These are phyloP conservation scores for Pangasianodon hypophthalmus DNA, from an alignment of 2,113 vertebrate genomes.

Conservation along the genomic window DNA sequence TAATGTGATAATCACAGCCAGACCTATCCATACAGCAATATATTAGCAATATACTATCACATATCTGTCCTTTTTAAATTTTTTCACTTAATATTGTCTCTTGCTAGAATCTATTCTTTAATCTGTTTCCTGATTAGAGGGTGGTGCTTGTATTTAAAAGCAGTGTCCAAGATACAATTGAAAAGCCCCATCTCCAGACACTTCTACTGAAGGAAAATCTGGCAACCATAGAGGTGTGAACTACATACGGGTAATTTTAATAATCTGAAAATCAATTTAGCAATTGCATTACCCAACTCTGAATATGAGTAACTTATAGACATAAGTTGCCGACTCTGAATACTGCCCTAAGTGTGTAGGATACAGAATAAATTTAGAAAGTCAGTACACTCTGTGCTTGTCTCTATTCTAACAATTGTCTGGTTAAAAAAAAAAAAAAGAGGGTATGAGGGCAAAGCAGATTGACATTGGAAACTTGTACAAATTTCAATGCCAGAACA, in stretches of 20 bases:
- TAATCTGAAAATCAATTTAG: not conserved
- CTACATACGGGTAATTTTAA: not conserved
- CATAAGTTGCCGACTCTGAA: not conserved
- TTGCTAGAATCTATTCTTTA: not conserved
- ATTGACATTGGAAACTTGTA: not conserved
- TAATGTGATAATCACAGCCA: not conserved
- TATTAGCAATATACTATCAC: not conserved
- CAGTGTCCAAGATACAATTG: too few species aligned
- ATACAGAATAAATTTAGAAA: not conserved
- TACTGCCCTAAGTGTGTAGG: not conserved
- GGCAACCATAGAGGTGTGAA: not conserved
- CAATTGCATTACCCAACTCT: too few species aligned
- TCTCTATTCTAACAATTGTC: too few species aligned
- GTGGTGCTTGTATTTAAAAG: not conserved
- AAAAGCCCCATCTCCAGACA: not conserved
- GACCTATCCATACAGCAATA: not conserved
- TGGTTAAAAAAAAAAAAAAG: too few species aligned
- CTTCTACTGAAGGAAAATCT: not conserved
- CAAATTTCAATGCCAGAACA: not conserved
- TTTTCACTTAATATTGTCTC: not conserved
- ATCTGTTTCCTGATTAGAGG: not conserved
- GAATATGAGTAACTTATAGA: too few species aligned
- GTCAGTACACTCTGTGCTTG: not conserved
- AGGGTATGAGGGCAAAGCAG: too few species aligned
- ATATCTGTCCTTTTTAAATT: too few species aligned